Base-by-base conservation (phyloP, 2,888 invertebrate genomes). In the Criorhina ranunculi region DNA sequence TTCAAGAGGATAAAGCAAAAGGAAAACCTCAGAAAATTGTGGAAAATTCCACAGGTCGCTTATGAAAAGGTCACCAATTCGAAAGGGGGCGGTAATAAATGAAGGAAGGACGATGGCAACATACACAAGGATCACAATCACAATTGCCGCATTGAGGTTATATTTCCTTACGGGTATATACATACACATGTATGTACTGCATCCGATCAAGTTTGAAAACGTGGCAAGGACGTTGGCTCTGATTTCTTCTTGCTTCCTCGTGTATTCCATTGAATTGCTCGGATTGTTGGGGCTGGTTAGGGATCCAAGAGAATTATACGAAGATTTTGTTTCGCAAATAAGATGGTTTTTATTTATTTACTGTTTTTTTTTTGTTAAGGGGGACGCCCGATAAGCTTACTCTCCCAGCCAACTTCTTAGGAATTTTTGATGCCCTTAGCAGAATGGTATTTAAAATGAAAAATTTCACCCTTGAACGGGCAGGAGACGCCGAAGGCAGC, bases 1-100 rank as follows among this genome's bases (percentile, higher is more conserved):
- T 73, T 40, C 60, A 35, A 15, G 64, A 35, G 37, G 44, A 57
- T 31, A 70, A 37, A 67, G 60, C 67, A 51, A 40, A 44, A 64
- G 51, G 44, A 75, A 75, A 75, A 59, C 64, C 55, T 66, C 75
- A 57, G 64, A 75, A 64, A 64, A 66, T 35, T 70, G 33, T 31
- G 17, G 42, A 62, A 76, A 66, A 46, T 62, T 73, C 82, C 42
- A 83, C 78, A 83, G 82, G 82, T 73, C 78, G 24, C 19, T 59
- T 15, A 33, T 70, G 70, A 35, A 70, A 76, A 82, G 76, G 81
- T 76, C 73, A 70, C 76, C 76, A 49, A 69, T 35, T 40, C 33
- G 24, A 24, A 51, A 33, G 15, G 24, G 15, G 15, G 2, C n/a
- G 11, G 24, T 9, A 24, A 1, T 12, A 7, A 49, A 12, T 0